Conservation (phyloP, 1,140 invertebrate genomes). For the Sminthurides bifidus region DNA sequence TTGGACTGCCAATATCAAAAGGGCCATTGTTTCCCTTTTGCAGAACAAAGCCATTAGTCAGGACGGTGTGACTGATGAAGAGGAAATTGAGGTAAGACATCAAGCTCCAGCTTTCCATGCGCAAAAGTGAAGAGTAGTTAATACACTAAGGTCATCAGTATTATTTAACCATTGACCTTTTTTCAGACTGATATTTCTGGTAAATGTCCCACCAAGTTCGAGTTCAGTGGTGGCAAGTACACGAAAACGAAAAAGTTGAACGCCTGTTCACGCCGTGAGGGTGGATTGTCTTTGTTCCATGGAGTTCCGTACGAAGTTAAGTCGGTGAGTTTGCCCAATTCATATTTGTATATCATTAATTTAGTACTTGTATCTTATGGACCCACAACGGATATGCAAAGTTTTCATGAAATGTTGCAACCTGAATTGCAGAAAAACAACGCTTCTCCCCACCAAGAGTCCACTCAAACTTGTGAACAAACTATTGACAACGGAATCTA, state of each 20-base stretch:
- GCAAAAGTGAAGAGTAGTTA: no score
- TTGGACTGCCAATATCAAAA: slow-evolving; percentile 64
- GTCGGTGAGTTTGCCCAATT: slow-evolving; percentile 9
- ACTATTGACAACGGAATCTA: slow-evolving; percentile 14
- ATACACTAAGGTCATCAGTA: no score
- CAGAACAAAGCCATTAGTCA: slow-evolving; percentile 46
- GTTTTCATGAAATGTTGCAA: no score
- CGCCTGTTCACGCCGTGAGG: slow-evolving; percentile 63
- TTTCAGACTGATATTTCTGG: slow-evolving; percentile 69
- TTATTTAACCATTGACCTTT: no score
- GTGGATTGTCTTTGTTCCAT: slow-evolving; percentile 33
- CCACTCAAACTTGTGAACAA: slow-evolving; percentile 21
- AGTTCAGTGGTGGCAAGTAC: slow-evolving; percentile 44
- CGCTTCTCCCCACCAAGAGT: slow-evolving; percentile 11
- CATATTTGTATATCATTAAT: no score
- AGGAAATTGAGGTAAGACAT: not conserved
- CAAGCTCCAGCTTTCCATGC: no score
- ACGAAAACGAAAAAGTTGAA: slow-evolving; percentile 61
- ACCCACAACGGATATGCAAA: no score
- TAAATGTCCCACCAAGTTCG: slow-evolving; percentile 60
- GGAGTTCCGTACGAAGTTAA: slow-evolving; percentile 26
- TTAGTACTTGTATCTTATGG: no score
- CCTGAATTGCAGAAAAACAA: slow-evolving; percentile 15
- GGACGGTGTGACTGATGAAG: not conserved
- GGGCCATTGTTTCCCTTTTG: slow-evolving; percentile 71